phyloP scores from a whole-genome alignment of 1,140 invertebrate genomes.

The Ectropis grisescens region DNA sequence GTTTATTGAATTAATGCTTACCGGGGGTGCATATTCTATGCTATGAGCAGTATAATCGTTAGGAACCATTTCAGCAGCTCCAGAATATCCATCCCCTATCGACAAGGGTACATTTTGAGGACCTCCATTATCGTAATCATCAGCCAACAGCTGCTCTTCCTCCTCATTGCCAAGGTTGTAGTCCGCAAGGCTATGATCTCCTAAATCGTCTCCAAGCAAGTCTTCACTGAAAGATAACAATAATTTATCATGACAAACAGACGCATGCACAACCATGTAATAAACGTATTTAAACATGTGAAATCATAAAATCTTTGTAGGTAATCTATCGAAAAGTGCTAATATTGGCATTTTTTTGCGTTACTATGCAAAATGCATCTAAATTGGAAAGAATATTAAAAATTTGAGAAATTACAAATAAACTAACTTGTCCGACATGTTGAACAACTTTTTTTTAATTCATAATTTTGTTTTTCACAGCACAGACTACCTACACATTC shows the following conservation, averaged over 20 bases:
- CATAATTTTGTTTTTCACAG: no score
- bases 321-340: no score
- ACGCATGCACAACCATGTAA: background rate
- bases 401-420: no score
- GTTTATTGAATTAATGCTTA: constrained; percentile 8
- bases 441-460: no score
- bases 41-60: constrained; percentile 26
- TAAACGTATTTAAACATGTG: no score
- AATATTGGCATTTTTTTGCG: no score
- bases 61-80: constrained; percentile 24
- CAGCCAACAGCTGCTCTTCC: constrained; percentile 52
- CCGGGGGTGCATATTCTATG: constrained; percentile 31
- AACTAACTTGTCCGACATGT: constrained; percentile 66
- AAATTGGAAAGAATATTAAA: no score
- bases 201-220: constrained; percentile 56
- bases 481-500: no score
- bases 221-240: constrained; percentile 47
- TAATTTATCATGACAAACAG: background rate
- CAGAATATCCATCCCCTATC: constrained; percentile 20
- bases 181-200: constrained; percentile 57
- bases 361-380: no score
- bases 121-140: constrained; percentile 44
- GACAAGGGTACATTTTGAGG: constrained; percentile 52
- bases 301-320: no score
- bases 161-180: constrained; percentile 63